These are phyloP conservation scores for Drosophila lutescens DNA, from an alignment of 2,888 invertebrate genomes.

Conservation along the genomic window DNA sequence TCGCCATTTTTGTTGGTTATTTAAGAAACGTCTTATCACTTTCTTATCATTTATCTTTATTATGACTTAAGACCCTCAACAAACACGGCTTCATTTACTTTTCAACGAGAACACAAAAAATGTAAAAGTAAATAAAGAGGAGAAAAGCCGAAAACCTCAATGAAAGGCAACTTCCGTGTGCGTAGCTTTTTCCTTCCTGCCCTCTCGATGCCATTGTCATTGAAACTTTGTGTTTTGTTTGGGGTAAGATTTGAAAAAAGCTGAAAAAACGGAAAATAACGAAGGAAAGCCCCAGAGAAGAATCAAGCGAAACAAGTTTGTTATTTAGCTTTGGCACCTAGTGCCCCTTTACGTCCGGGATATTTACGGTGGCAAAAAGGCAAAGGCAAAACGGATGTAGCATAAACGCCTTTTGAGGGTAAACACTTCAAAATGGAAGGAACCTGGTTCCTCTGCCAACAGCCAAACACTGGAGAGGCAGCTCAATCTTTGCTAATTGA, in stretches of 20 bases:
- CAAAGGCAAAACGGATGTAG: conserved; percentile 23
- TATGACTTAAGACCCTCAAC: conserved; percentile 76
- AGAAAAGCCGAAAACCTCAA: conserved; percentile 47
- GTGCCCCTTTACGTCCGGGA: conserved; percentile 29
- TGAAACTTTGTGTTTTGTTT: conserved; percentile 59
- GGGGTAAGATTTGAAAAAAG: conserved; percentile 33
- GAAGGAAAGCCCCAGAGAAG: conserved; percentile 29
- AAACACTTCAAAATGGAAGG: conserved; percentile 30
- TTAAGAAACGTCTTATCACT: conserved; percentile 71
- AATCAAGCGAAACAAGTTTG: conserved; percentile 74
- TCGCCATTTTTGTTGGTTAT: conserved; percentile 48
- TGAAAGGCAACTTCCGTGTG: conserved; percentile 76
- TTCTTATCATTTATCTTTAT: conserved; percentile 80
- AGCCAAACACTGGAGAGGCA: conserved; percentile 18
- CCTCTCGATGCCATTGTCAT: conserved; percentile 63
- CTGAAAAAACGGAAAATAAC: conserved; percentile 19
- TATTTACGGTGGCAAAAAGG: conserved; percentile 25
- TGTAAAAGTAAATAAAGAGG: conserved; percentile 35
- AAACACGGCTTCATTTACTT: conserved; percentile 78
- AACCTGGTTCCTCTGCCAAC: conserved; percentile 36
- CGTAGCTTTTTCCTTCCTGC: conserved; percentile 70
- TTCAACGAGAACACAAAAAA: conserved; percentile 56
- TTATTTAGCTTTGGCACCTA: conserved; percentile 76
- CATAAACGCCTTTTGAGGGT: conserved; percentile 43
- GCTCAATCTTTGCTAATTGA: conserved; percentile 70